These are phyloP conservation scores for Littorina saxatilis DNA, from an alignment of 1,140 invertebrate genomes.

Conservation along the genomic window DNA sequence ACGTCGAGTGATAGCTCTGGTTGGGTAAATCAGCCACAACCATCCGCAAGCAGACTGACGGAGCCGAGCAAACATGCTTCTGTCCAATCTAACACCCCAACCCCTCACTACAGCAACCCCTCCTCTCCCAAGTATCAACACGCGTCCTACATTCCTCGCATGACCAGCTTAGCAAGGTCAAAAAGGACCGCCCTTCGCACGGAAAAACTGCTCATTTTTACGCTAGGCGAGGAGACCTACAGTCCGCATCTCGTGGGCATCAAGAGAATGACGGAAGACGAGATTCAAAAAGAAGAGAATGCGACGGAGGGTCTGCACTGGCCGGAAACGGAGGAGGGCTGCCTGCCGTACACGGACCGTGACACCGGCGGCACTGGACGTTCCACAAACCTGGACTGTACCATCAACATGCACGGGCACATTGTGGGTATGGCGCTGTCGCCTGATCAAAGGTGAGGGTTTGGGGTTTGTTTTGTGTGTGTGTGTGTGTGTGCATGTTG, in stretches of 20 bases:
- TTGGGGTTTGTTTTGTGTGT: too few species aligned
- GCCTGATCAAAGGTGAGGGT: slow-evolving; percentile 86
- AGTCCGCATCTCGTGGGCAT: slow-evolving; percentile 92
- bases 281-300: slow-evolving; percentile 28
- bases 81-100: too few species aligned
- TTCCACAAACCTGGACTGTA: slow-evolving; percentile 82
- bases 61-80: too few species aligned
- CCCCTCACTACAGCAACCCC: too few species aligned
- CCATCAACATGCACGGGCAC: slow-evolving; percentile 91
- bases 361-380: slow-evolving; percentile 50
- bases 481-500: too few species aligned
- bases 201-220: slow-evolving; percentile 91
- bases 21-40: too few species aligned
- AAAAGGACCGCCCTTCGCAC: not conserved
- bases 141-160: not conserved
- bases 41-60: too few species aligned
- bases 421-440: slow-evolving; percentile 93
- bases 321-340: slow-evolving; percentile 30
- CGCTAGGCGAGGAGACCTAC: slow-evolving; percentile 89
- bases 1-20: too few species aligned
- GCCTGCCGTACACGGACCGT: slow-evolving; percentile 59
- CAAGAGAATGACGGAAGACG: slow-evolving; percentile 83
- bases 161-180: not conserved
- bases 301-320: slow-evolving; percentile 19
- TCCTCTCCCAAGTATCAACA: too few species aligned